A percentile compares a stretch with the other conserved stretches of the same genome.
These are phyloP conservation scores for Nomada fucata DNA, from an alignment of 2,888 invertebrate species.

Conservation along the genomic window DNA sequence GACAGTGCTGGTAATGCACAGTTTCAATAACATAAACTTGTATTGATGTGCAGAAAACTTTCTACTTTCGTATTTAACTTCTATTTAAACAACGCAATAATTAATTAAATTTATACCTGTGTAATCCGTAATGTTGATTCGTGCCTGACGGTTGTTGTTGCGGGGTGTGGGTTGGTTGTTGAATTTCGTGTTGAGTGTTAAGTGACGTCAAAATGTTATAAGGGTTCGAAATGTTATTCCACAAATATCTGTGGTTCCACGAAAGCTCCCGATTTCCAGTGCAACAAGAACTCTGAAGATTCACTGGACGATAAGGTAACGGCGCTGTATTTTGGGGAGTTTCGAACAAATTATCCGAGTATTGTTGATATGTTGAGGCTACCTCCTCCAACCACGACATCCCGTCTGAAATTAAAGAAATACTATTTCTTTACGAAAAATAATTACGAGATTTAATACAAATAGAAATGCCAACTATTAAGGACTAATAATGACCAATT, in stretches of 20 bases:
- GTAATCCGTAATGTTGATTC: constrained; percentile 66
- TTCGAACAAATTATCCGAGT: constrained; percentile 63
- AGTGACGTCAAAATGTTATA: constrained; percentile 26
- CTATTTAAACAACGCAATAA: background rate
- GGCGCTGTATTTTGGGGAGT: constrained; percentile 69
- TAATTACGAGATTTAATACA: background rate
- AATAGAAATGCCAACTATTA: background rate
- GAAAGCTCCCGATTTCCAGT: constrained; percentile 55
- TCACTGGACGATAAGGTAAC: constrained; percentile 55
- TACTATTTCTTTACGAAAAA: too few relatives aligned
- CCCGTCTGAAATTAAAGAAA: constrained; percentile 3
- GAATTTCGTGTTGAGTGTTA: constrained; percentile 14
- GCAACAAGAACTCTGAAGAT: constrained; percentile 54
- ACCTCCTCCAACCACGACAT: constrained; percentile 57
- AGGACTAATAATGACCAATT: background rate
- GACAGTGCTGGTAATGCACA: too few relatives aligned
- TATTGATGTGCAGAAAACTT: background rate
- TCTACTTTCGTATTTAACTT: background rate
- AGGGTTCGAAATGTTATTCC: constrained; percentile 50
- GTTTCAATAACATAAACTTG: too few relatives aligned
- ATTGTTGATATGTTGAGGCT: constrained; percentile 31
- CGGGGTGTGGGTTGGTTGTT: constrained; percentile 19
- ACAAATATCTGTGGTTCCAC: constrained; percentile 63
- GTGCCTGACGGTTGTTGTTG: constrained; percentile 54
- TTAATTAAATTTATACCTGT: constrained; percentile 61